A percentile compares a stretch with the other conserved stretches of the same genome.
Evolutionary conservation across 2,797 vertebrate genomes (phyloP).

Genomic region (Ctenochaetus hawaiiensis): DNA sequence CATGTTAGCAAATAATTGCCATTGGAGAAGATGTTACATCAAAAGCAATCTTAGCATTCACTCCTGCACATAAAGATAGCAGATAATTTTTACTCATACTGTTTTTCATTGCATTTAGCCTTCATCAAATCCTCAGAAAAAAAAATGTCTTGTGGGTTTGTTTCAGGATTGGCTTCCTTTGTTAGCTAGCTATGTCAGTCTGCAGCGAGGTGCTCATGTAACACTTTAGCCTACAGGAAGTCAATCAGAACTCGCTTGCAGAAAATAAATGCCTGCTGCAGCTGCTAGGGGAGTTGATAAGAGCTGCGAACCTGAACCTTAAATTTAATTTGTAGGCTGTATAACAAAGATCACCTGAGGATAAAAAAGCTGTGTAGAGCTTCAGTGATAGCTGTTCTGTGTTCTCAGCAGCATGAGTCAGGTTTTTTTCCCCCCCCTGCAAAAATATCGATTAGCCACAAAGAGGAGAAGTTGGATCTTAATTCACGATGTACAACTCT

Average conservation of each 20-base stretch:
- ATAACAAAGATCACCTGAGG: constrained; percentile 2
- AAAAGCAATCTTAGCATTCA: background rate
- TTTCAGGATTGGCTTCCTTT: background rate
- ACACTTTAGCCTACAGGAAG: background rate
- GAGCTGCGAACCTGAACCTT: constrained; percentile 14
- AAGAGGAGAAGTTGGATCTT: constrained; percentile 19
- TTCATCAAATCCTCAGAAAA: background rate
- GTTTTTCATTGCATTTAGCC: background rate
- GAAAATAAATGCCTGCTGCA: constrained; percentile 13
- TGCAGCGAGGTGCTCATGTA: no score
- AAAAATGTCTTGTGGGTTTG: background rate
- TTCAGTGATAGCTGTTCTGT: background rate
- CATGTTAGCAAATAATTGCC: no score
- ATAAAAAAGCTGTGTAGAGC: background rate
- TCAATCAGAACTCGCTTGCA: constrained; percentile 14
- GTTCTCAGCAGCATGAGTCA: constrained; percentile 1
- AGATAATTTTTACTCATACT: background rate
- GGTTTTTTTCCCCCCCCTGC: background rate
- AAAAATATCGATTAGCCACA: constrained; percentile 13
- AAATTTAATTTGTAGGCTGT: constrained; percentile 31
- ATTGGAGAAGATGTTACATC: no score
- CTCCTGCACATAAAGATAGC: background rate
- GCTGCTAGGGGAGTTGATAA: constrained; percentile 17
- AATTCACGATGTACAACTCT: constrained; percentile 11
- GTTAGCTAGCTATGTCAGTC: background rate